phyloP scores from a whole-genome alignment of 2,888 invertebrate genomes.

The Tethea ocularis region DNA sequence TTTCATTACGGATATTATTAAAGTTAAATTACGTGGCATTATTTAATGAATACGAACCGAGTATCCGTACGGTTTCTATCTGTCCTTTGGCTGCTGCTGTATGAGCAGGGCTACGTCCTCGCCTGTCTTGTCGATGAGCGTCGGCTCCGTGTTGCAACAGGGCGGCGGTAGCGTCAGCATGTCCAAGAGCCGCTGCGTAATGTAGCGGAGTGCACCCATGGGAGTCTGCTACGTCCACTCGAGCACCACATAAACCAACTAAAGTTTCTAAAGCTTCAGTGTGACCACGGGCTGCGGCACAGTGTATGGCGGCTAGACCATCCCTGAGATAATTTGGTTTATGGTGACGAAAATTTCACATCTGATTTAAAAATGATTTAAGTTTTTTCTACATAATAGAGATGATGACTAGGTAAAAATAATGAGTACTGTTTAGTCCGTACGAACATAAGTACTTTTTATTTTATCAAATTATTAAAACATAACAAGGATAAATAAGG shows the following conservation, averaged over 20 bases:
- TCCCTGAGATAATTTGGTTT: slow-evolving; percentile 84
- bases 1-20: neutral
- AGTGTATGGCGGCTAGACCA: slow-evolving; percentile 97
- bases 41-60: slow-evolving; percentile 65
- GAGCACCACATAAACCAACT: slow-evolving; percentile 93
- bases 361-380: no score
- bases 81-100: slow-evolving; percentile 99
- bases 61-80: slow-evolving; percentile 91
- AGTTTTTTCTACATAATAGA: no score
- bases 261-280: slow-evolving; percentile 95
- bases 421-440: no score
- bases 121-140: slow-evolving; percentile 95
- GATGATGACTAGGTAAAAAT: no score
- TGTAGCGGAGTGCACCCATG: slow-evolving; percentile 98
- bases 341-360: no score
- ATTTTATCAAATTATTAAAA: no score
- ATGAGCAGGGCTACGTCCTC: slow-evolving; percentile 96
- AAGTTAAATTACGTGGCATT: neutral
- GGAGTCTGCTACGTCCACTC: slow-evolving; percentile 94
- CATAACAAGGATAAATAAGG: no score
- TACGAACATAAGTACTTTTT: no score
- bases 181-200: slow-evolving; percentile 97
- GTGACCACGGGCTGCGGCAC: slow-evolving; percentile 98
- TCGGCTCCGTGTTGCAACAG: slow-evolving; percentile 95
- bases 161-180: slow-evolving; percentile 95